These are phyloP conservation scores for Drosophila jambulina DNA, from an alignment of 1,140 invertebrate genomes.

Conservation along the genomic window DNA sequence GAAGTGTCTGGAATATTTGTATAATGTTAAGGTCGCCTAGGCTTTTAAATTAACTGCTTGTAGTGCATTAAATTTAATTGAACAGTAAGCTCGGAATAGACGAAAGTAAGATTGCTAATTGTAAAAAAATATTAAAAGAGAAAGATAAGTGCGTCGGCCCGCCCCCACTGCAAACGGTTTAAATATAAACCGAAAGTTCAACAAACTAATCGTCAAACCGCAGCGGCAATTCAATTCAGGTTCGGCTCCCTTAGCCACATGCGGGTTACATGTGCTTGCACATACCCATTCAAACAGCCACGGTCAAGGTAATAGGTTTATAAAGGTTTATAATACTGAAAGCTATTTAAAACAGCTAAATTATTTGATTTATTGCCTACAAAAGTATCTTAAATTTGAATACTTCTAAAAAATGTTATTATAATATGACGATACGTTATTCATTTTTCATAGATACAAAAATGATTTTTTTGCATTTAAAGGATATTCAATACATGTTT, in stretches of 20 bases:
- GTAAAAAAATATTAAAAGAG: not conserved
- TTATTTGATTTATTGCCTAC: not conserved
- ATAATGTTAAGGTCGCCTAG: constrained; percentile 14
- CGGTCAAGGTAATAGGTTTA: not conserved
- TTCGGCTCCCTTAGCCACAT: constrained; percentile 29
- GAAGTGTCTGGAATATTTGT: constrained; percentile 25
- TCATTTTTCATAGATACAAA: too few species aligned
- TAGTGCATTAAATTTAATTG: not conserved
- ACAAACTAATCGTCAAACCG: constrained; percentile 52
- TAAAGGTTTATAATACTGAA: not conserved
- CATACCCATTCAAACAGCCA: constrained; percentile 6
- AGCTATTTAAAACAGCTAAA: not conserved
- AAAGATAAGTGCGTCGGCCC: not conserved
- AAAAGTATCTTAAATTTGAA: not conserved
- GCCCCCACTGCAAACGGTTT: constrained; percentile 27
- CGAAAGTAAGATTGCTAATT: not conserved
- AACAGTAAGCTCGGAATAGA: constrained; percentile 6
- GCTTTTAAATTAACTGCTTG: not conserved
- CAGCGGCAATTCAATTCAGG: constrained; percentile 29
- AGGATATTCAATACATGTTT: too few species aligned
- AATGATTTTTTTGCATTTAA: too few species aligned
- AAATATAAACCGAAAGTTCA: constrained; percentile 54
- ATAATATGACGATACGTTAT: not conserved
- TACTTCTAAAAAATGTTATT: too few species aligned
- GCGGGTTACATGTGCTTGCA: constrained; percentile 17